Evolutionary conservation across 2,797 vertebrate genomes (phyloP), one percentile per base, ranked within the genome.

Genomic region (Sebastiscus tertius): DNA sequence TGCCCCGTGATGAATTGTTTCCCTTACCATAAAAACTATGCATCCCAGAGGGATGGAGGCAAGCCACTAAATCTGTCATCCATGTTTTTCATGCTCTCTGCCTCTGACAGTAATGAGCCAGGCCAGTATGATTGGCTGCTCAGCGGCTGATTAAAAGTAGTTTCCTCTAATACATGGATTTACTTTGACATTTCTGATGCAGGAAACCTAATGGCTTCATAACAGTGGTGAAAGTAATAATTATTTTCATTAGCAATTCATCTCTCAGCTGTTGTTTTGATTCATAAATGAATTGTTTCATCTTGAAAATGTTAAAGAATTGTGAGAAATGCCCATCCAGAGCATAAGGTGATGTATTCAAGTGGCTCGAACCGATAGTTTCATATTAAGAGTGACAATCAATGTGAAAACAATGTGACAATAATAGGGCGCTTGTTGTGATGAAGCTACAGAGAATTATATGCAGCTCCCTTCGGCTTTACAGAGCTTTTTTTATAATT

Each of bases 1-100:
- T 95, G 95, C 94, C 93, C 92, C 70, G 94, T 96, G 95, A 96
- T 97, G 93, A 96, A 97, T 95, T 95, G 96, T 96, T 96, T 96
- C 88, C 80, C 93, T 87, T 90, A 80, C 89, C 88, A 87, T 94
- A 93, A 91, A 93, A 93, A 81, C 80, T 74, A 87, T 77, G 86
- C 75, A 80, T 86, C 91, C 90, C 90, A 29, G 74, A 83, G 85
- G 91, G 78, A 87, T 2, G 31, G 74, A 84, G 74, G 68, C 70
- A 75, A 82, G 81, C 84, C 88, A 87, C 86, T 94, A 94, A 94
- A 94, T 92, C 91, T 92, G 93, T 88, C 93, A 82, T 82, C 88
- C 76, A 71, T 90, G 90, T 92, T 92, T 90, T 91, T 91, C 91
- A 91, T 92, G 89, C 89, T 90, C 86, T 89, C 76, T 86, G 88